Evolutionary conservation across 2,888 invertebrate species (phyloP), one percentile per base, ranked within the genome.

Genomic region (Cetonia aurata): DNA sequence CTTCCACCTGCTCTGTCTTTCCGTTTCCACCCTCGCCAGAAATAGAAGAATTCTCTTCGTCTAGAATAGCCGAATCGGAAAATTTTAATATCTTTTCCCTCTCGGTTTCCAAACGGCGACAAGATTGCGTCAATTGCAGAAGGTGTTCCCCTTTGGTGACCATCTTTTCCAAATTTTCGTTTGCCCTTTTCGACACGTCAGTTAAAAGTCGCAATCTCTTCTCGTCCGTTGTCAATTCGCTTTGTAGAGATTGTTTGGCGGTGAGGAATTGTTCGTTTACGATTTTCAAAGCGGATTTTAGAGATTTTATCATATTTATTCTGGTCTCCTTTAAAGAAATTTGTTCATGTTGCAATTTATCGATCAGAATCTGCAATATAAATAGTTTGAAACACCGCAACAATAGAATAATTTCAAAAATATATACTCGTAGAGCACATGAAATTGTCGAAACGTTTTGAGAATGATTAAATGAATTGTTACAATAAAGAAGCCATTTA

Each of bases 21-120:
- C 0, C 31, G 1, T 9, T 48, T 15, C 31, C 48, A 9, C 37
- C 33, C 1, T 62, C 48, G 6, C 33, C 62, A 0, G 62, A 62
- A 13, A 48, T n/a, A 0, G 8, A 13, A 17, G 9, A 13, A 2
- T 13, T 12, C 10, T 62, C 48, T 25, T 25, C 25, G 25, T 25
- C 25, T 25, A 25, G 25, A 33, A 25, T 13, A 3, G 53, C 25
- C 12, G 69, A 33, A 56, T 72, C 57, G 12, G 52, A 70, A 71
- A 74, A 87, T 1, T 86, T 86, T 53, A 86, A 72, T 15, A 87
- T 82, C 77, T 86, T 87, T 80, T 89, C 89, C 12, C 85, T 82
- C 72, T 86, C 85, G 0, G 87, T 88, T 82, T 89, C 89, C 76
- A 86, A 87, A 79, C 88, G 89, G 44, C 87, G 81, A 73, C 89